phyloP scores from a whole-genome alignment of 2,113 vertebrate genomes.

The Gasterosteus nipponicus region DNA sequence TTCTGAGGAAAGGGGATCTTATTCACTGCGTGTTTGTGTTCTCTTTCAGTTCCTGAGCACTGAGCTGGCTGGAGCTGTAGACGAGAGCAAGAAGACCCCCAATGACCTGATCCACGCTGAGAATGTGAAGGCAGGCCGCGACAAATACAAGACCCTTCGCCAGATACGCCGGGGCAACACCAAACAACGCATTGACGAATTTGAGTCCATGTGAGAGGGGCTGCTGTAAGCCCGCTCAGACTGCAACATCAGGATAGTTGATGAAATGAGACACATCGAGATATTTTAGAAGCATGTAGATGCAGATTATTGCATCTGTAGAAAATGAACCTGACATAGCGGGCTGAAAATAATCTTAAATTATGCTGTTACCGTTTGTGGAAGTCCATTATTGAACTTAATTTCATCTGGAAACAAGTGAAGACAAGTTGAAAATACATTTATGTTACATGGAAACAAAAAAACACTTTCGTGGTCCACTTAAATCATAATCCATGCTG shows the following conservation, averaged over 20 bases:
- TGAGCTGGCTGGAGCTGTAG: slow-evolving; percentile 91
- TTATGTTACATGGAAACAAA: neutral
- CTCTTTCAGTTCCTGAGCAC: slow-evolving; percentile 88
- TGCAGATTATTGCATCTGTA: slow-evolving; percentile 18
- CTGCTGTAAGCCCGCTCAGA: neutral
- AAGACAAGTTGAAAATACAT: slow-evolving; percentile 3
- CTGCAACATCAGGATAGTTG: neutral
- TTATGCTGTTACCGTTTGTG: slow-evolving; percentile 10
- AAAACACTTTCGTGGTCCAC: neutral
- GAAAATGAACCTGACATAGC: slow-evolving; percentile 2
- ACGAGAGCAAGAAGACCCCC: slow-evolving; percentile 93
- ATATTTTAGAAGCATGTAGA: slow-evolving; percentile 38
- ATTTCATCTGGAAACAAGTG: slow-evolving; percentile 9
- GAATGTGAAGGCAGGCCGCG: slow-evolving; percentile 92
- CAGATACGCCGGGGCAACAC: slow-evolving; percentile 98
- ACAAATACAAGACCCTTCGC: slow-evolving; percentile 98
- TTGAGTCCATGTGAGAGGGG: slow-evolving; percentile 92
- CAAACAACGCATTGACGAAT: slow-evolving; percentile 97
- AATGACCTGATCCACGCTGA: slow-evolving; percentile 96
- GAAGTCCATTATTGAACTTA: slow-evolving; percentile 21
- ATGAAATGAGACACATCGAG: slow-evolving; percentile 15
- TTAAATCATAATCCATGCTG: neutral
- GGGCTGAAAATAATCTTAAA: neutral
- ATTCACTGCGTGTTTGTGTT: slow-evolving; percentile 45
- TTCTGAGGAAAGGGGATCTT: slow-evolving; percentile 36